A percentile compares a stretch with the other conserved stretches of the same genome.
Conservation (phyloP, 2,888 invertebrate genomes). For the Stenotaenia linearis region DNA sequence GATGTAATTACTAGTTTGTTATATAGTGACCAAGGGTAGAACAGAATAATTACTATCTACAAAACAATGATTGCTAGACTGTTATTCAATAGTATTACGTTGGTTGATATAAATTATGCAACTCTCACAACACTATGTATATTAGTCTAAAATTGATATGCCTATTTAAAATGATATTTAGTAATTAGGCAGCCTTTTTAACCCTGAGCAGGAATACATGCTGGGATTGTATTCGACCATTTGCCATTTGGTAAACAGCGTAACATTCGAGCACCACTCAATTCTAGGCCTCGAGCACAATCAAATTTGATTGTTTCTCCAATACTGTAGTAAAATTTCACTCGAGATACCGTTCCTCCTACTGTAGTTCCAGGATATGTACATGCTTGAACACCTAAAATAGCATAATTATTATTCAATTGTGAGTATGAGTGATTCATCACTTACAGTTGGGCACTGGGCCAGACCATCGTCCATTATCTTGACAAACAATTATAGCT, state of each 20-base stretch:
- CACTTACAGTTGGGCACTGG: constrained; percentile 74
- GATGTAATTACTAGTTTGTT: background rate
- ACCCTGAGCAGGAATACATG: constrained; percentile 51
- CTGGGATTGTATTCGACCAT: constrained; percentile 79
- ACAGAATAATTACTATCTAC: background rate
- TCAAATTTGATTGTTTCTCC: constrained; percentile 78
- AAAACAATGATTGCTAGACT: background rate
- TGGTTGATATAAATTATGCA: background rate
- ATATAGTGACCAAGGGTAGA: background rate
- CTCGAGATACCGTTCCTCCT: constrained; percentile 76
- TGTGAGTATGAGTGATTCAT: too few species aligned
- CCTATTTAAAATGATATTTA: background rate
- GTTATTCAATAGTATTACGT: background rate
- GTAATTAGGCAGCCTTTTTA: background rate
- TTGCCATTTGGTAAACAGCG: constrained; percentile 74
- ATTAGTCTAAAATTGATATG: background rate
- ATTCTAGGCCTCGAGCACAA: constrained; percentile 67
- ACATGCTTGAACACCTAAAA: constrained; percentile 67
- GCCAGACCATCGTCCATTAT: constrained; percentile 78
- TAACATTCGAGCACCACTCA: constrained; percentile 70
- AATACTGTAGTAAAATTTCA: constrained; percentile 81
- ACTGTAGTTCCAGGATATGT: constrained; percentile 82
- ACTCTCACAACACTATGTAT: background rate
- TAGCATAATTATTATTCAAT: constrained; percentile 26
- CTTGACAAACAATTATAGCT: constrained; percentile 83